Percentiles rank a stretch among this genome's conserved stretches.
phyloP scores from a whole-genome alignment of 2,888 invertebrate species.

The Acrocera orbiculus region DNA sequence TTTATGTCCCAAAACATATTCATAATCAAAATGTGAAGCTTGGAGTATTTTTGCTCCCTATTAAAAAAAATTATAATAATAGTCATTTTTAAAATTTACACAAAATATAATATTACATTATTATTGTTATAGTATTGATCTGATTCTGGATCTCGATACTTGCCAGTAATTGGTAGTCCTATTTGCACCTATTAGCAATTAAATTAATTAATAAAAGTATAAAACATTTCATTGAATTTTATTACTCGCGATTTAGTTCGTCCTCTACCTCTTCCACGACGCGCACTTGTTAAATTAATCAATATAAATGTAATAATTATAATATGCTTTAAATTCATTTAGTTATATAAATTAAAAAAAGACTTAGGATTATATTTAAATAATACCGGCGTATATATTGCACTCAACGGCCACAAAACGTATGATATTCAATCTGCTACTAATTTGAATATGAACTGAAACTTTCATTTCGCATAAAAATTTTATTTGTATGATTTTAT shows the following conservation, averaged over 20 bases:
- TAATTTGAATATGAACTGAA: too few relatives aligned
- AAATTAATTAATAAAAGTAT: neutral
- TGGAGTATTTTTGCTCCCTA: conserved; percentile 80
- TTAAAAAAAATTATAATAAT: neutral
- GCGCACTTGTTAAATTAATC: too few relatives aligned
- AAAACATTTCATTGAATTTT: neutral
- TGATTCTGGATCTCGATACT: conserved; percentile 76
- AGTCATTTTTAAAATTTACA: neutral
- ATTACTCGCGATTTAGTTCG: conserved; percentile 57
- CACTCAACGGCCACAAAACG: too few relatives aligned
- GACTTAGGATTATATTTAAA: too few relatives aligned
- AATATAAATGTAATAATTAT: too few relatives aligned
- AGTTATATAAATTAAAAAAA: too few relatives aligned
- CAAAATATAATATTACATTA: conserved; percentile 37
- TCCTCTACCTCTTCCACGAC: conserved; percentile 52
- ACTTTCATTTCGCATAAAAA: too few relatives aligned
- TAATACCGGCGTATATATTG: too few relatives aligned
- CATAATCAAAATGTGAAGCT: conserved; percentile 83
- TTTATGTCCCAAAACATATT: conserved; percentile 86
- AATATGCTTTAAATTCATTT: too few relatives aligned
- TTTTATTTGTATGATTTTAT: too few relatives aligned
- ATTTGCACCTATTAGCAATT: conserved; percentile 48
- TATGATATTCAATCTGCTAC: too few relatives aligned
- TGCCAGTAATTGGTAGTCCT: conserved; percentile 72
- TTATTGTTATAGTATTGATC: conserved; percentile 83